Base-by-base conservation (phyloP, 2,113 vertebrate genomes). In the Lathamus discolor region DNA sequence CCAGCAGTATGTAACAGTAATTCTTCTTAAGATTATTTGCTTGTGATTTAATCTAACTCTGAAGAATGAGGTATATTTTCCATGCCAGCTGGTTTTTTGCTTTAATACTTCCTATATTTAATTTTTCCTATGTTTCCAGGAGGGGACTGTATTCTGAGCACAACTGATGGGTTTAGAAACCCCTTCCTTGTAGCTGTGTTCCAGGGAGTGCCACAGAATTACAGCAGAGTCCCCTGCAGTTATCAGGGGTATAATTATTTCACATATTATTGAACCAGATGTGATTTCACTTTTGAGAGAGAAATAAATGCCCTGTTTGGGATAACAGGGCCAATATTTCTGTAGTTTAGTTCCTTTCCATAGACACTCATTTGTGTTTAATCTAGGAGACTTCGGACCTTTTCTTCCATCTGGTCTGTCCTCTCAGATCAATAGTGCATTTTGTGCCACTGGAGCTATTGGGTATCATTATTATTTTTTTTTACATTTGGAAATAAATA, bases 401-500 rank as follows among this genome's bases (percentile, higher is more conserved):
- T 87, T 90, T 73, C 74, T 74, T 37, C 83, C 66, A 73, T 93
- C 96, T 95, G 81, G 8, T 57, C 51, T 86, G 61, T 80, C 83
- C 77, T 72, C 84, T 86, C 68, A 86, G 64, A 87, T 93, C 87
- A 88, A 54, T 46, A 84, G 29, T 39, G 22, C 25, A 3, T 80
- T 94, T 93, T 83, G 64, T 90, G 63, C 75, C 70, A 82, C 37
- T 13, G 35, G 55, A 77, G 68, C 61, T 48, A 64, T 83, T 78
- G 52, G 66, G 19, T 46, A 77, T 86, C 74, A n/a, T 75, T 85
- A 25, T 39, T 13, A 29, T 41, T 75, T 37, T 49, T 72, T 72
- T 83, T 85, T 86, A 49, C 70, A 67, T 94, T 88, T 63, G 41
- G 79, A 89, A 94, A 91, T 83, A 93, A 89, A 86, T 83, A 59